Conservation (phyloP, 2,888 invertebrate genomes). For the Dasypogon diadema region DNA sequence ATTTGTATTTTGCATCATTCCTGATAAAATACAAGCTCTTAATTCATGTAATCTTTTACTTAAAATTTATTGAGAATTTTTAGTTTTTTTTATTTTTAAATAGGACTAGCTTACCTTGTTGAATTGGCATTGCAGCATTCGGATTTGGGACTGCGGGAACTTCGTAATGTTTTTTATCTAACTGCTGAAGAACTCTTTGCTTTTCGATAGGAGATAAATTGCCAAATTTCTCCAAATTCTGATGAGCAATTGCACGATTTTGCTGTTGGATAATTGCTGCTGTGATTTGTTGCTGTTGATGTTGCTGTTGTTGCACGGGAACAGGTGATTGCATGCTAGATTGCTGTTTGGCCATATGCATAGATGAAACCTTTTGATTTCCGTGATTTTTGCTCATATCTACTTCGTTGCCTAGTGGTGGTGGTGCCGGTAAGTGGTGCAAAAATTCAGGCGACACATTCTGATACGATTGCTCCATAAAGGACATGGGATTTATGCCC, state of each 20-base stretch:
- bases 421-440: slow-evolving; percentile 72
- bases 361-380: slow-evolving; percentile 52
- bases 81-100: background rate
- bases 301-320: slow-evolving; percentile 60
- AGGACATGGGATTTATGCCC: slow-evolving; percentile 70
- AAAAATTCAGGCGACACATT: slow-evolving; percentile 74
- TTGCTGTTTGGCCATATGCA: slow-evolving; percentile 62
- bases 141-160: slow-evolving; percentile 54
- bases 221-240: slow-evolving; percentile 76
- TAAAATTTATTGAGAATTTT: background rate
- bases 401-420: slow-evolving; percentile 58
- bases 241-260: slow-evolving; percentile 72
- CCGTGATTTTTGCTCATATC: slow-evolving; percentile 54
- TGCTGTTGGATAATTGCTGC: slow-evolving; percentile 77
- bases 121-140: slow-evolving; percentile 58
- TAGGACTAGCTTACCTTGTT: slow-evolving; percentile 50
- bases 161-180: slow-evolving; percentile 68
- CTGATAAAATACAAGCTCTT: background rate
- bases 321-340: slow-evolving; percentile 58
- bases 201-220: slow-evolving; percentile 71
- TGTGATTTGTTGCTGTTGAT: slow-evolving; percentile 75
- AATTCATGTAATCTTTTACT: background rate
- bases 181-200: slow-evolving; percentile 71
- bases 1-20: slow-evolving; percentile 44
- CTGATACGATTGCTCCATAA: slow-evolving; percentile 67